Evolutionary conservation across 2,888 invertebrate genomes (phyloP).

Genomic region (Drosophila putrida): DNA sequence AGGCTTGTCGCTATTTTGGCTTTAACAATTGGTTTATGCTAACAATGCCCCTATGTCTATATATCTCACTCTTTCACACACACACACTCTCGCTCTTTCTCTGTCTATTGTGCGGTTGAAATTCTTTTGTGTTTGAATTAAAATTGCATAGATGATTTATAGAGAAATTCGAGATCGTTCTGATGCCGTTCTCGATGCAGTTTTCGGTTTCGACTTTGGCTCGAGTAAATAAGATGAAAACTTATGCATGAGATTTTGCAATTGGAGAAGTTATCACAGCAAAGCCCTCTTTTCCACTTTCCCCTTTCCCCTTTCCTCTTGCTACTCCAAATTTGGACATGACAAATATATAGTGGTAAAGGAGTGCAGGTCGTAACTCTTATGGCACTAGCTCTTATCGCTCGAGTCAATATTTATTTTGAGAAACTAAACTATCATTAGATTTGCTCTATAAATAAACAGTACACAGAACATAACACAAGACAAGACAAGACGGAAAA

Average conservation of each 20-base stretch:
- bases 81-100: constrained; percentile 6
- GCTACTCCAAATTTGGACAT: neutral
- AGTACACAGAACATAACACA: constrained; percentile 21
- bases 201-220: constrained; percentile 31
- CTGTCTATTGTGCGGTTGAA: constrained; percentile 49
- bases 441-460: constrained; percentile 19
- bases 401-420: constrained; percentile 62
- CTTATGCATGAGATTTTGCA: constrained; percentile 70
- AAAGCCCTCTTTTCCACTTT: neutral
- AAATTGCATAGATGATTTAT: constrained; percentile 78
- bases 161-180: constrained; percentile 59
- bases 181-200: constrained; percentile 42
- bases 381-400: constrained; percentile 23
- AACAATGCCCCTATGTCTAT: constrained; percentile 62
- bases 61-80: neutral
- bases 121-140: constrained; percentile 79
- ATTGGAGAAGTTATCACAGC: constrained; percentile 34
- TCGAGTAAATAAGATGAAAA: constrained; percentile 66
- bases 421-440: constrained; percentile 55
- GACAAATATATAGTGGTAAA: constrained; percentile 44
- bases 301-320: too few relatives aligned
- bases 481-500: constrained; percentile 24
- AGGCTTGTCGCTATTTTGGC: constrained; percentile 74
- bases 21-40: constrained; percentile 78
- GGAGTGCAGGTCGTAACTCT: constrained; percentile 29